Conservation (phyloP, 2,113 vertebrate genomes). For the Mormoops blainvillei region DNA sequence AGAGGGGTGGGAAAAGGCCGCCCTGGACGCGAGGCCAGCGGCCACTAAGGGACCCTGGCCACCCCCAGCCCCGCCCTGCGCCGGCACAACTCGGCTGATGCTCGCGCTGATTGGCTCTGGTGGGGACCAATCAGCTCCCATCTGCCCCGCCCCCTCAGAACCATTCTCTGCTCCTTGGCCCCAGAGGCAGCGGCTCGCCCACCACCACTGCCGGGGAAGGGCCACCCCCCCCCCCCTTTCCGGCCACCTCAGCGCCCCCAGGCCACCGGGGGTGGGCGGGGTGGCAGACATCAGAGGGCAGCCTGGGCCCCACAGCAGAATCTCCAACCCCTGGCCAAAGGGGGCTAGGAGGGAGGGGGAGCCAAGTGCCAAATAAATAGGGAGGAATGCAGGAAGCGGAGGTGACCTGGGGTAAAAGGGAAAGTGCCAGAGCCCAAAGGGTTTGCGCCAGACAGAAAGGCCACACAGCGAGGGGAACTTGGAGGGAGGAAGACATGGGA, state of each 20-base stretch:
- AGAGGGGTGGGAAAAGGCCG: too few species aligned
- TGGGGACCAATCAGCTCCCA: neutral
- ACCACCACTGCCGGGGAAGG: neutral
- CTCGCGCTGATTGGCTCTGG: constrained; percentile 28
- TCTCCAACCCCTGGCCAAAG: neutral
- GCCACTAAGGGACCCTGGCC: rapidly evolving
- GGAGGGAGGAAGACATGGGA: neutral
- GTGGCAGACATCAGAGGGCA: neutral
- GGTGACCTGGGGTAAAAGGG: constrained; percentile 52
- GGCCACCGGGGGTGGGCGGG: neutral
- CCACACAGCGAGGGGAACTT: constrained; percentile 1
- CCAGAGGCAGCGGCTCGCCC: neutral
- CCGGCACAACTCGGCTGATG: rapidly evolving
- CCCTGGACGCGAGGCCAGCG: rapidly evolving
- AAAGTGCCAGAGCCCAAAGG: constrained; percentile 15
- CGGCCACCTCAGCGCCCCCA: rapidly evolving
- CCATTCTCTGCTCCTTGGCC: rapidly evolving
- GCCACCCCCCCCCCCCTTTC: neutral
- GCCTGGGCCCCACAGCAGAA: neutral
- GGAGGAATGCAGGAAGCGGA: constrained; percentile 58
- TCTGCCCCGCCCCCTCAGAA: neutral
- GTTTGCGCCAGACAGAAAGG: constrained; percentile 17
- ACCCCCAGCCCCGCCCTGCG: neutral
- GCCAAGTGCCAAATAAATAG: neutral
- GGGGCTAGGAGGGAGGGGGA: neutral